These are phyloP conservation scores for Epinephelus fuscoguttatus DNA, from an alignment of 2,113 vertebrate species.

Conservation along the genomic window DNA sequence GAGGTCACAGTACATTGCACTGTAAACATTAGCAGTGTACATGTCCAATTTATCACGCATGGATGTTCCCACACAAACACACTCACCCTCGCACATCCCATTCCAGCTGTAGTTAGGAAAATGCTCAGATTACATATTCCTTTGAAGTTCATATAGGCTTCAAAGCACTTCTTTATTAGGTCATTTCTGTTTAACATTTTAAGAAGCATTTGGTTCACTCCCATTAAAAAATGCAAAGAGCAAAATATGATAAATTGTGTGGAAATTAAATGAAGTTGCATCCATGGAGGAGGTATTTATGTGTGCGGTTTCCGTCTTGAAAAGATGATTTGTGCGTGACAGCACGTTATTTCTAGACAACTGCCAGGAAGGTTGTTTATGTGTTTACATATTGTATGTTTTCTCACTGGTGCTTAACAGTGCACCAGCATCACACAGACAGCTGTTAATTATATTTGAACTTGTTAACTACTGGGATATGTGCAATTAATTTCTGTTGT, in stretches of 20 bases:
- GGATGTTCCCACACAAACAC: slow-evolving; percentile 18
- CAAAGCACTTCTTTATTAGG: slow-evolving; percentile 66
- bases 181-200: slow-evolving; percentile 69
- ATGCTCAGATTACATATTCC: slow-evolving; percentile 60
- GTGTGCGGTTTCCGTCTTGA: not conserved
- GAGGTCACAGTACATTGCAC: not conserved
- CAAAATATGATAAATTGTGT: slow-evolving; percentile 38
- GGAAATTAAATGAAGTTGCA: slow-evolving; percentile 38
- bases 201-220: slow-evolving; percentile 58
- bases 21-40: slow-evolving; percentile 17
- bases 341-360: not conserved
- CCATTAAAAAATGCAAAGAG: slow-evolving; percentile 39
- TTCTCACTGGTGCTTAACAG: not conserved
- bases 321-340: not conserved
- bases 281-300: not conserved
- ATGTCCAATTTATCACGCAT: not conserved
- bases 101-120: slow-evolving; percentile 30
- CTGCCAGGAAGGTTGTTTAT: not conserved
- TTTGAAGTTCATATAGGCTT: slow-evolving; percentile 69
- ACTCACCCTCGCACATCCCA: not conserved
- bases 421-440: not conserved
- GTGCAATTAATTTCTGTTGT: slow-evolving; percentile 34
- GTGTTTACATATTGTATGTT: not conserved
- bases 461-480: slow-evolving; percentile 17
- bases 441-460: slow-evolving; percentile 35